Evolutionary conservation across 2,888 invertebrate genomes (phyloP), one percentile per base, ranked within the genome.

Genomic region (Sphinx pinastri): DNA sequence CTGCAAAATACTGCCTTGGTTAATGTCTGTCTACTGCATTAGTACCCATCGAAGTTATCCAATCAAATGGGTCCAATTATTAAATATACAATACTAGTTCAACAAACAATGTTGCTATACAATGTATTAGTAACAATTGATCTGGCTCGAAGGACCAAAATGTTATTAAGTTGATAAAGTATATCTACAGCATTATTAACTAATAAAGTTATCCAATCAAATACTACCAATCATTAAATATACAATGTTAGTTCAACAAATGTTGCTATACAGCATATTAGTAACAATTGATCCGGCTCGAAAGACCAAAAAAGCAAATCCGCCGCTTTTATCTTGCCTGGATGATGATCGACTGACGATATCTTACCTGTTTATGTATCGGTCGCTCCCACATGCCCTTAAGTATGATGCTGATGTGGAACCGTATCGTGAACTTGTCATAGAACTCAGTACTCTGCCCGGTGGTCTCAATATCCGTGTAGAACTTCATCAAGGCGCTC

Each of bases 371-470:
- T 85, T 94, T 94, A 78, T 99, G 99, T 60, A 97, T 95, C 14
- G 97, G 97, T 82, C 97, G 97, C 72, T 97, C 97, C 99, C 99
- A 99, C 97, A 99, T 97, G 68, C 97, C 96, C 91, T 99, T 99
- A 79, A 99, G 95, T 82, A 99, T 98, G 85, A 99, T 96, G 90
- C 99, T 99, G 88, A 99, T 99, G 88, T 99, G 99, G 94, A 99
- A 99, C 88, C 99, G 96, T 81, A 99, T 99, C 13, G 98, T 98
- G 91, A 99, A 99, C 93, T 99, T 99, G 92, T 99, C 99, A 85
- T 99, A 99, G 93, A 99, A 99, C 93, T 99, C 99, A 52, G 98
- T 98, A 90, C 98, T 98, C 78, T 99, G 98, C 12, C 99, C 99
- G 12, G 99, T 99, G 13, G 98, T 98, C 94, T 99, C 99, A 70